Conservation (phyloP, 2,113 vertebrate genomes). For the Melanotaenia duboulayi region DNA sequence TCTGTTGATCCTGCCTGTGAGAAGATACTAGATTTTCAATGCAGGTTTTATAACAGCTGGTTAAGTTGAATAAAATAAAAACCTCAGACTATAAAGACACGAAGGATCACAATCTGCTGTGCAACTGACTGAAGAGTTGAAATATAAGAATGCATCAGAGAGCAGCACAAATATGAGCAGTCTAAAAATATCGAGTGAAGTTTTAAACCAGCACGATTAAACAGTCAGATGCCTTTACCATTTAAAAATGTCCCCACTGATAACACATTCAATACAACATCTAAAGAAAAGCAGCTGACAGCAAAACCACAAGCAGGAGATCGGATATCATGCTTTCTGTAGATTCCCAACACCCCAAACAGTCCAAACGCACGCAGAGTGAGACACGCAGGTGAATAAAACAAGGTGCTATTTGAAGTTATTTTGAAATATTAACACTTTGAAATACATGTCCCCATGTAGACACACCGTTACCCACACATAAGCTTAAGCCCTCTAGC, state of each 20-base stretch:
- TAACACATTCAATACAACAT: conserved; percentile 25
- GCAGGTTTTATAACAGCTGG: too few relatives aligned
- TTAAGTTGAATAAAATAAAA: too few relatives aligned
- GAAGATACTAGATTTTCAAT: background rate
- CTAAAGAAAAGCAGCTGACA: conserved; percentile 46
- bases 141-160: conserved; percentile 6
- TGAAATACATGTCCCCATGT: conserved; percentile 7
- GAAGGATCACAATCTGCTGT: background rate
- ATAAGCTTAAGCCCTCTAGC: conserved; percentile 62
- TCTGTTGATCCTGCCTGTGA: conserved; percentile 41
- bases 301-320: conserved; percentile 55
- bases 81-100: background rate
- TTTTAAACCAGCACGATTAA: background rate
- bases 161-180: conserved; percentile 23
- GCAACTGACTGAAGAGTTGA: conserved; percentile 10
- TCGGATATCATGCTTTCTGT: conserved; percentile 56
- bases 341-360: conserved; percentile 5
- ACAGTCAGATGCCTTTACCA: conserved; percentile 17
- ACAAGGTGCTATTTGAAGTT: conserved; percentile 49
- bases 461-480: conserved; percentile 26
- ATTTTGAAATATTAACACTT: conserved; percentile 23
- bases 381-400: conserved; percentile 33
- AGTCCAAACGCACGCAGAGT: background rate
- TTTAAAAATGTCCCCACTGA: conserved; percentile 20
- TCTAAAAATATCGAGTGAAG: conserved; percentile 26